Evolutionary conservation across 2,113 vertebrate species (phyloP).

Genomic region (Donacobius atricapilla): DNA sequence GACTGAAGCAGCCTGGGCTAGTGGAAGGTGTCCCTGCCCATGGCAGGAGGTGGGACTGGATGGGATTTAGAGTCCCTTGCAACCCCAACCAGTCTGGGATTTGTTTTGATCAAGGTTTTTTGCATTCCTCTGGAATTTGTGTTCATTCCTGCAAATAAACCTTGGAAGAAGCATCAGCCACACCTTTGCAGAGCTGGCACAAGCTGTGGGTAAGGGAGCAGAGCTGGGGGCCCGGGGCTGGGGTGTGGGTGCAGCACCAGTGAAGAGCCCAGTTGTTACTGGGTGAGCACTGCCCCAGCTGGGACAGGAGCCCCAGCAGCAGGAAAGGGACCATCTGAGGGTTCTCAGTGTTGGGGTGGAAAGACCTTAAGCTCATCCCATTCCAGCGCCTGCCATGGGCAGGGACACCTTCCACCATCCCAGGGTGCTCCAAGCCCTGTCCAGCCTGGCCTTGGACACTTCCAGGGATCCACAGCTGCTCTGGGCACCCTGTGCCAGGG

Average conservation of each 20-base stretch:
- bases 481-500: not conserved
- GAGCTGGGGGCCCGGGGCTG: fast-evolving
- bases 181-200: not conserved
- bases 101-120: not conserved
- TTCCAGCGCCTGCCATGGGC: not conserved
- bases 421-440: fast-evolving
- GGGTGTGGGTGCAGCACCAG: not conserved
- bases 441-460: not conserved
- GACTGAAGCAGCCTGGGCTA: fast-evolving
- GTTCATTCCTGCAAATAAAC: not conserved
- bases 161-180: not conserved
- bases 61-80: not conserved
- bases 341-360: not conserved
- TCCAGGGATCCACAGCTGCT: not conserved
- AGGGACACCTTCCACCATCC: fast-evolving
- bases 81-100: not conserved
- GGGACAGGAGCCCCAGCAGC: not conserved
- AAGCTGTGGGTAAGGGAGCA: not conserved
- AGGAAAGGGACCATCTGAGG: not conserved
- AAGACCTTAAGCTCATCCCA: not conserved
- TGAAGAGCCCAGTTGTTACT: not conserved
- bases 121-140: not conserved
- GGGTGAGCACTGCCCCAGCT: not conserved
- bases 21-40: not conserved
- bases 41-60: not conserved